Conservation (phyloP, 1,140 invertebrate genomes). For the Ganaspis sp. region DNA sequence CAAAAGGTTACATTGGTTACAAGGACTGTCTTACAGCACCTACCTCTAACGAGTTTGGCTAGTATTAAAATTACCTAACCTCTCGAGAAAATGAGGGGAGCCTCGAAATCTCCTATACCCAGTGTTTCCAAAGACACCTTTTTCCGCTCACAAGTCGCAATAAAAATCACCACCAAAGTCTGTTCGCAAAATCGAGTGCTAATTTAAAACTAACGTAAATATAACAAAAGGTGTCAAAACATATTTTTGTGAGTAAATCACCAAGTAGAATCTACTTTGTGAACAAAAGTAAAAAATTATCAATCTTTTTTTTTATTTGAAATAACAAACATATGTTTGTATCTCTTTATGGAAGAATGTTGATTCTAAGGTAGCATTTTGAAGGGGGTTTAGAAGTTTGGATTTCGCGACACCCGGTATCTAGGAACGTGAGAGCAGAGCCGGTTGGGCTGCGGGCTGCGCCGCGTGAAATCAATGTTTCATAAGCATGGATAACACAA, state of each 20-base stretch:
- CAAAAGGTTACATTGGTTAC: slow-evolving; percentile 33
- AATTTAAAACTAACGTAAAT: too few species aligned
- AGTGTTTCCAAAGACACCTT: slow-evolving; percentile 50
- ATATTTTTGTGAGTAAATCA: too few species aligned
- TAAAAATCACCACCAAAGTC: too few species aligned
- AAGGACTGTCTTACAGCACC: slow-evolving; percentile 32
- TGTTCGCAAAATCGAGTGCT: too few species aligned
- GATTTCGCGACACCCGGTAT: slow-evolving; percentile 66
- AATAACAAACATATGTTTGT: too few species aligned
- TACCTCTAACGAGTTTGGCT: slow-evolving; percentile 45
- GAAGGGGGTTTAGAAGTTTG: not conserved
- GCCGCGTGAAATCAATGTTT: slow-evolving; percentile 77
- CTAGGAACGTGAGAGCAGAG: slow-evolving; percentile 61
- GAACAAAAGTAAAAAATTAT: too few species aligned
- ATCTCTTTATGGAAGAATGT: too few species aligned
- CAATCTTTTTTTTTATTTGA: too few species aligned
- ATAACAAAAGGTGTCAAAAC: too few species aligned
- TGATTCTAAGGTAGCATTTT: too few species aligned
- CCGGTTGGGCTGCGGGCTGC: slow-evolving; percentile 54
- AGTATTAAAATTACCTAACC: slow-evolving; percentile 54
- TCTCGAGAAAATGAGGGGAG: slow-evolving; percentile 50
- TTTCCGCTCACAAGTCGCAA: too few species aligned
- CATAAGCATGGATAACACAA: slow-evolving; percentile 74
- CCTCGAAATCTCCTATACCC: slow-evolving; percentile 49
- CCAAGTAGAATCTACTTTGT: too few species aligned